Conservation (phyloP, 2,888 invertebrate species). For the Nemoura dubitans region DNA sequence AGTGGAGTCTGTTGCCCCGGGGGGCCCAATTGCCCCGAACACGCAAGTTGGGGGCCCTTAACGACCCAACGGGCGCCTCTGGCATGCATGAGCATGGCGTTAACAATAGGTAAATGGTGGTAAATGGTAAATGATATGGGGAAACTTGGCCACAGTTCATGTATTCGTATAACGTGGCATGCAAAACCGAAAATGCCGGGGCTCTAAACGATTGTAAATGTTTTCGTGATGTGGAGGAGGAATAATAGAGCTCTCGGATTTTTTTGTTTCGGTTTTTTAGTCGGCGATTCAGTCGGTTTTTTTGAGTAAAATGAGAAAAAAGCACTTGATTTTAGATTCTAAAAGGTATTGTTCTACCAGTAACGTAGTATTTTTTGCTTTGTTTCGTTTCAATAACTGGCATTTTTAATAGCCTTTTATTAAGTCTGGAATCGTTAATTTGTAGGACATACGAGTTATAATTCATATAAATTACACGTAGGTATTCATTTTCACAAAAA, state of each 20-base stretch:
- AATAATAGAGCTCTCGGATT: neutral
- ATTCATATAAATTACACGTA: neutral
- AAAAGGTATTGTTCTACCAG: neutral
- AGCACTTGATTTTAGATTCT: neutral
- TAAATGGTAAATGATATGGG: slow-evolving; percentile 2
- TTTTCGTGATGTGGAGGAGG: neutral
- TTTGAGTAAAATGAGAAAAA: neutral
- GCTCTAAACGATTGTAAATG: neutral
- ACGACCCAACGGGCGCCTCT: neutral
- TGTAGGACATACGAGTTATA: neutral
- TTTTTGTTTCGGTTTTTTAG: neutral
- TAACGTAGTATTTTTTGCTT: neutral
- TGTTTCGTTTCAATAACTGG: no score
- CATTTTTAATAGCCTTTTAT: neutral
- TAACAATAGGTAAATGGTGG: slow-evolving; percentile 12
- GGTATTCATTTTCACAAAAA: neutral
- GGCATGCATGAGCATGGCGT: neutral
- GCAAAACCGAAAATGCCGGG: neutral
- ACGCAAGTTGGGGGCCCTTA: neutral
- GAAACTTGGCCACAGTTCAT: neutral
- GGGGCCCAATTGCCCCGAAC: neutral
- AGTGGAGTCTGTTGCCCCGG: neutral
- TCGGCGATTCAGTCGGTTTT: neutral
- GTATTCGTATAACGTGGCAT: neutral
- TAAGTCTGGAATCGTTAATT: neutral